These are phyloP conservation scores for Polyommatus icarus DNA, from an alignment of 2,888 invertebrate species.

Conservation along the genomic window DNA sequence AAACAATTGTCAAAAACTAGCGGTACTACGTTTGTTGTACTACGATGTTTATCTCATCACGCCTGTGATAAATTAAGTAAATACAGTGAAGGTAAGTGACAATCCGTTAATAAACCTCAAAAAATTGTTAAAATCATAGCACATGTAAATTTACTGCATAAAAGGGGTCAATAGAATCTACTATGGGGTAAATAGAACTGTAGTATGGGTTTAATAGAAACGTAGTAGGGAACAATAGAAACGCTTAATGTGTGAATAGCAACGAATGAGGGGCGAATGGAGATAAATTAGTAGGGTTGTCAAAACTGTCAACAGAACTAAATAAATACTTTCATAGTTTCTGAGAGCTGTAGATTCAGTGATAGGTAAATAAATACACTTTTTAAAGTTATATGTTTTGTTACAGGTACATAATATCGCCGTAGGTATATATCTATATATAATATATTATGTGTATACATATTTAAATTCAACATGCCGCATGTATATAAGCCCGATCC, in stretches of 20 bases:
- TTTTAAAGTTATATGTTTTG: too few relatives aligned
- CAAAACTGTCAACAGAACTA: constrained; percentile 30
- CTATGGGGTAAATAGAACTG: constrained; percentile 24
- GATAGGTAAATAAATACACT: too few relatives aligned
- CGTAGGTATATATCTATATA: not conserved
- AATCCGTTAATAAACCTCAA: constrained; percentile 14
- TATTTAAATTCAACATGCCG: not conserved
- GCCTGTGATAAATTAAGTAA: constrained; percentile 23
- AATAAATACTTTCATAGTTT: not conserved
- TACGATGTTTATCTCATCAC: too few relatives aligned
- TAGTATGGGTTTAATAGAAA: constrained; percentile 31
- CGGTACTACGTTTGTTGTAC: too few relatives aligned
- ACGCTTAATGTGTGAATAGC: not conserved
- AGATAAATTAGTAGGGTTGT: constrained; percentile 28
- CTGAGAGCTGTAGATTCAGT: too few relatives aligned
- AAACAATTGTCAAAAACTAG: too few relatives aligned
- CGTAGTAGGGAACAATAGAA: constrained; percentile 30
- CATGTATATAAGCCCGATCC: not conserved
- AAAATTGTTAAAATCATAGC: too few relatives aligned
- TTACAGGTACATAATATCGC: too few relatives aligned
- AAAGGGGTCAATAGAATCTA: constrained; percentile 31
- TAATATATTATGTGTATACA: not conserved
- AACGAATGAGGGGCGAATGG: constrained; percentile 26
- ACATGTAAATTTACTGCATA: not conserved
- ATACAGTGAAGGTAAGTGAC: constrained; percentile 16